A percentile compares a stretch with the other conserved stretches of the same genome.
Evolutionary conservation across 2,888 invertebrate species (phyloP).

Genomic region (Lepidocyrtinus sp.): DNA sequence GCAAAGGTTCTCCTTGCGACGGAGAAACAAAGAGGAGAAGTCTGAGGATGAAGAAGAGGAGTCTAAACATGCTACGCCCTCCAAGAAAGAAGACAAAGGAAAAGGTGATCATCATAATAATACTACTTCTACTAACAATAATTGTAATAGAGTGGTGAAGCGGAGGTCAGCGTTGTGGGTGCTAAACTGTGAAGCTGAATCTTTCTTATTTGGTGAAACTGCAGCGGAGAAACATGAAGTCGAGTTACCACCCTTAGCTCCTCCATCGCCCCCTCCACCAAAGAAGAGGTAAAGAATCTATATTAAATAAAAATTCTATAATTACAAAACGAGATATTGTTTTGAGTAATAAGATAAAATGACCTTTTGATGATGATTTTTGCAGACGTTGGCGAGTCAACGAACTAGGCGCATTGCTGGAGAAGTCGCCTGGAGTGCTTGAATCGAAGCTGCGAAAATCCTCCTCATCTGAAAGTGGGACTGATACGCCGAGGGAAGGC

Average conservation of each 20-base stretch:
- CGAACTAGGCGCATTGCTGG: constrained; percentile 63
- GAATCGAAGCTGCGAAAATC: constrained; percentile 66
- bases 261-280: constrained; percentile 61
- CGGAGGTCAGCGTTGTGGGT: constrained; percentile 77
- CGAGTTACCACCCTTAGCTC: constrained; percentile 66
- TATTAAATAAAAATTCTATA: no score
- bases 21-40: no score
- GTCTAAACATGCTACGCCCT: neutral
- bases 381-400: constrained; percentile 64
- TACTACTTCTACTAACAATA: no score
- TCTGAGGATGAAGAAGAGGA: constrained; percentile 14
- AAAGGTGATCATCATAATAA: constrained; percentile 46
- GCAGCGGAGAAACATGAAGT: constrained; percentile 69
- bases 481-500: constrained; percentile 40
- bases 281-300: constrained; percentile 63
- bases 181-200: constrained; percentile 88
- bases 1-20: no score
- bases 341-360: neutral
- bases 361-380: constrained; percentile 18
- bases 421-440: constrained; percentile 67
- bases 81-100: constrained; percentile 34
- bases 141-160: constrained; percentile 64
- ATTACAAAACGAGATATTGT: neutral
- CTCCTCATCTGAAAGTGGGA: constrained; percentile 60
- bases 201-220: constrained; percentile 84